Base-by-base conservation (phyloP, 1,140 invertebrate species). In the Stenopsyche tienmushanensis region DNA sequence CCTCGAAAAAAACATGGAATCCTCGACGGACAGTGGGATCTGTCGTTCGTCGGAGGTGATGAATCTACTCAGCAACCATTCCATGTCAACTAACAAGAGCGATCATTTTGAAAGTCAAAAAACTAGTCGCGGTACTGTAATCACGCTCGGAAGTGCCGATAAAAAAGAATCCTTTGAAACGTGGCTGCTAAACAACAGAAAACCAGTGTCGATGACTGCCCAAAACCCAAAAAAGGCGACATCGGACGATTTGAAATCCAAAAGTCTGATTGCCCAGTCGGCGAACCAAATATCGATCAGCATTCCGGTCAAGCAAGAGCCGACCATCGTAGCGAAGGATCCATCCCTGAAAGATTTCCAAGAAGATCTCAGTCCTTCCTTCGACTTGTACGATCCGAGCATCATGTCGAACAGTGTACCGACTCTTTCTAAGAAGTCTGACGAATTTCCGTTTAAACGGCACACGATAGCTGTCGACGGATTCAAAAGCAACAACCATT, bases 1-100 rank as follows among this genome's bases (percentile, higher is more conserved):
- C 58, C 82, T 78, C 60, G 79, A 79, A 63, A 79, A 80, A 34
- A 78, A 79, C 1, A 83, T 86, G 64, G 86, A 88, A 72, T 86
- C 85, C 13, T 89, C 87, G 9, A 89, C 86, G 2, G 88, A 89
- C 68, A 88, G 87, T 69, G 88, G 87, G 0, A 84, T 89, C 67
- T 88, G 86, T 66, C 83, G 85, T 68, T 89, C 88, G 0, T 82
- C 84, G 20, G 86, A 88, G 78, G 78, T 86, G 20, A 81, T 83
- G n/a, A 82, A 82, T 62, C 76, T 73, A n/a, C 41, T 52, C n/a
- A 23, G 26, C 41, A 60, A 49, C 34, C 26, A 21, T 44, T 45
- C 63, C 3, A 29, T 54, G 50, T 47, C 41, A 1, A 47, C n/a
- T 57, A 15, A 3, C 24, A 59, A 53, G 20, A 1, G 15, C 3